phyloP scores from a whole-genome alignment of 1,140 invertebrate genomes.

The Lordiphosa clarofinis region DNA sequence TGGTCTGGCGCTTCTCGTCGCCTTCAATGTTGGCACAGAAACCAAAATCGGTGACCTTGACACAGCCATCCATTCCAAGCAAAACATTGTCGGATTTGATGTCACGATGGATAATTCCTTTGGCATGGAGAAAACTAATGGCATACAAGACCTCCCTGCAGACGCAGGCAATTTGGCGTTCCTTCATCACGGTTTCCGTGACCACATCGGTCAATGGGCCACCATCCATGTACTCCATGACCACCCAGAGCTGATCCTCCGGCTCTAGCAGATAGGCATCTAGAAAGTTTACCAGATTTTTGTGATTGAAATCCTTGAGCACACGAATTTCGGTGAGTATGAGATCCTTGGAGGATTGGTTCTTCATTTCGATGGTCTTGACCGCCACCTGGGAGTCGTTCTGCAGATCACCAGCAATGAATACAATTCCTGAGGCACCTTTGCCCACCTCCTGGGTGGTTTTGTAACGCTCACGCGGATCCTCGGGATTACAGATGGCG shows the following conservation, averaged over 20 bases:
- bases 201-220: constrained; percentile 98
- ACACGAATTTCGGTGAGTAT: constrained; percentile 97
- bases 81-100: constrained; percentile 98
- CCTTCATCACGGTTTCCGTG: constrained; percentile 98
- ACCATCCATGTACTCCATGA: constrained; percentile 97
- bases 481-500: constrained; percentile 87
- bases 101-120: constrained; percentile 95
- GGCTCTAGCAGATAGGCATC: constrained; percentile 91
- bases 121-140: constrained; percentile 93
- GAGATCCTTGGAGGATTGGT: constrained; percentile 96
- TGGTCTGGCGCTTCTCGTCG: constrained; percentile 97
- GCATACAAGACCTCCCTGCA: constrained; percentile 95
- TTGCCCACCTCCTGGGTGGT: constrained; percentile 92
- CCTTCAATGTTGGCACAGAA: constrained; percentile 95
- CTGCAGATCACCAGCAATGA: constrained; percentile 90
- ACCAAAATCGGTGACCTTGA: constrained; percentile 99
- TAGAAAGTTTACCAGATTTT: constrained; percentile 98
- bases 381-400: constrained; percentile 92
- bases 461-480: constrained; percentile 90
- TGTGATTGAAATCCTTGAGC: constrained; percentile 95
- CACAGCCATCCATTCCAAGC: constrained; percentile 96
- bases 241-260: constrained; percentile 94
- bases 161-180: constrained; percentile 97
- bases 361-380: constrained; percentile 96
- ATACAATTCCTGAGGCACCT: constrained; percentile 94